phyloP scores from a whole-genome alignment of 1,140 invertebrate genomes.

The Wasmannia auropunctata region DNA sequence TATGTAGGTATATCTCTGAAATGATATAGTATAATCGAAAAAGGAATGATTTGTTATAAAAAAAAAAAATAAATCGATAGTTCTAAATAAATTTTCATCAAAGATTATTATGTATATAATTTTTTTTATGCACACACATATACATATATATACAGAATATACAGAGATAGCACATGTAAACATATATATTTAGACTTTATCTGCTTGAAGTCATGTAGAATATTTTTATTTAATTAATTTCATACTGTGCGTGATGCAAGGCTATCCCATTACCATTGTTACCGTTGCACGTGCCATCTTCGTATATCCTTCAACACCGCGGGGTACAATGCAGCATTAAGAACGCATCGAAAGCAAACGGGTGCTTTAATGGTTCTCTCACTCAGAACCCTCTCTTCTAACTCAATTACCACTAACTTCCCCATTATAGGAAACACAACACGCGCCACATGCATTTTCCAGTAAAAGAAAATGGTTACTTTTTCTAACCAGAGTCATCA shows the following conservation, averaged over 20 bases:
- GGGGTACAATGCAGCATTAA: neutral
- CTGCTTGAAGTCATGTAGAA: neutral
- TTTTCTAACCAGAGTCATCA: neutral
- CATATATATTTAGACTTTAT: neutral
- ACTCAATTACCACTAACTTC: constrained; percentile 31
- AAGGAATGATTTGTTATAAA: neutral
- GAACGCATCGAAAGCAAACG: constrained; percentile 6
- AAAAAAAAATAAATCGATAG: neutral
- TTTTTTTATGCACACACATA: too few species aligned
- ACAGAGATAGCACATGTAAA: too few species aligned
- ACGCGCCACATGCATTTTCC: neutral
- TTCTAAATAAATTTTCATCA: neutral
- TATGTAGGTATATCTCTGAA: neutral
- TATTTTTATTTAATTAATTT: constrained; percentile 26
- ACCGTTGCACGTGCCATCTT: constrained; percentile 31
- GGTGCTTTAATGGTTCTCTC: constrained; percentile 23
- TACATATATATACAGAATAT: too few species aligned
- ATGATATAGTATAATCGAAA: neutral
- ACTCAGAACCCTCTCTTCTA: neutral
- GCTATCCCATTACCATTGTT: neutral
- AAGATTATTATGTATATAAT: neutral
- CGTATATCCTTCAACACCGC: neutral
- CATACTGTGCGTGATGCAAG: neutral
- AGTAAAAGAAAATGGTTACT: constrained; percentile 3
- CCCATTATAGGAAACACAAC: constrained; percentile 23